phyloP scores from a whole-genome alignment of 2,113 vertebrate species.

The Seriola dumerili region DNA sequence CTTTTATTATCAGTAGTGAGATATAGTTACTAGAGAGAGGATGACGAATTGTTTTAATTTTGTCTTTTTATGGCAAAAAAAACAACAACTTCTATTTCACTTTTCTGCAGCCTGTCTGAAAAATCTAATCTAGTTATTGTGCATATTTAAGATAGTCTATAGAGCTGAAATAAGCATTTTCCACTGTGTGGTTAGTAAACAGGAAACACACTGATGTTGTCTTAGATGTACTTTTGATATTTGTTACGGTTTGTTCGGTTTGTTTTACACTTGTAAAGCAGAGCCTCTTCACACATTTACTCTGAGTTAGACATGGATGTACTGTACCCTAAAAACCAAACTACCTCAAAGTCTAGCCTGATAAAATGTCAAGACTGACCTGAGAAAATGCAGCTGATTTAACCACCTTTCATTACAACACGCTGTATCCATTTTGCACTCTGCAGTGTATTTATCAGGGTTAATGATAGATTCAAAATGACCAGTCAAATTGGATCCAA shows the following conservation, averaged over 20 bases:
- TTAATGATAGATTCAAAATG: background rate
- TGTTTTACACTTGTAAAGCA: no score
- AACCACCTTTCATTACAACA: background rate
- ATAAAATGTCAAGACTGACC: background rate
- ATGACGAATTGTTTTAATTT: background rate
- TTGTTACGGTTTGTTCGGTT: background rate
- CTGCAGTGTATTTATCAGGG: background rate
- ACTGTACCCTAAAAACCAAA: background rate
- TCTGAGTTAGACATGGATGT: no score
- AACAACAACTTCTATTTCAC: background rate
- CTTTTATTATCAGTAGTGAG: background rate
- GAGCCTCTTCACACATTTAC: no score
- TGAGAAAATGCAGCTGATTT: background rate
- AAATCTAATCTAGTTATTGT: background rate
- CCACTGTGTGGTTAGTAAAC: background rate
- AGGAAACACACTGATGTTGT: constrained; percentile 21
- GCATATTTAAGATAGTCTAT: background rate
- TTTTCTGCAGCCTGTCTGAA: background rate
- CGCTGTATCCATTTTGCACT: background rate
- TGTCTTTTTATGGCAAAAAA: no score
- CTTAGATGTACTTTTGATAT: background rate
- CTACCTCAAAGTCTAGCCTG: background rate
- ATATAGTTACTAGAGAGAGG: background rate
- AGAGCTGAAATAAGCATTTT: background rate
- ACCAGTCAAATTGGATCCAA: background rate